Evolutionary conservation across 1,140 invertebrate genomes (phyloP), one percentile per base, ranked within the genome.

Genomic region (Drosophila tsacasi): DNA sequence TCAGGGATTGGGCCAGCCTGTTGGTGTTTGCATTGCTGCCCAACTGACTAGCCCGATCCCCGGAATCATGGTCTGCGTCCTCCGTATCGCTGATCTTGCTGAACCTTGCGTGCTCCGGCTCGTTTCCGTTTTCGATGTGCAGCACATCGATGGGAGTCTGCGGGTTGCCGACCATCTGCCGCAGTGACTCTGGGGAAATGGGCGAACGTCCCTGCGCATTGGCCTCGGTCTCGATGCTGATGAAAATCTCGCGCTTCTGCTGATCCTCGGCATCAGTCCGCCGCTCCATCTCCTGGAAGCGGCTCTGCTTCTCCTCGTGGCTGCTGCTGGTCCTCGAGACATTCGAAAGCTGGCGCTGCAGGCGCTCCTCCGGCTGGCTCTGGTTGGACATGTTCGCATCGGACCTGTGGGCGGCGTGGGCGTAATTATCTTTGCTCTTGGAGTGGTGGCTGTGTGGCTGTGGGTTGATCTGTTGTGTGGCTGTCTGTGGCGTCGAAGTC

Each of bases 191-290:
- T 0, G 86, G 89, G 3, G 92, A 92, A n/a, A 93, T 91, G 39
- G 92, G 83, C 5, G 82, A 83, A 30, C 59, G 79, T 9, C 87
- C 92, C n/a, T 86, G 74, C 17, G 85, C 92, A 74, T 93, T 93
- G 46, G 85, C 55, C 58, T 92, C 86, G 5, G 89, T 93, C 52
- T 93, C 92, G 50, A 92, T 93, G 67, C 92, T 92, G 2, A 92
- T 93, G 17, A 93, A 93, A 7, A 93, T 92, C 55, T 93, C 92
- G 23, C 90, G 81, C 49, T 93, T 93, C 23, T 90, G 78, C 25
- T 82, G 47, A 17, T 91, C 79, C 9, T 72, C 76, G 21, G 39
- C 30, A 2, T 39, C 37, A 1, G n/a, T 1, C 0, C 57, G 67
- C 9, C 44, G 40, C 21, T 27, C 30, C 35, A 60, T 19, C 19